Conservation (phyloP, 2,113 vertebrate species). For the Strigops habroptila region DNA sequence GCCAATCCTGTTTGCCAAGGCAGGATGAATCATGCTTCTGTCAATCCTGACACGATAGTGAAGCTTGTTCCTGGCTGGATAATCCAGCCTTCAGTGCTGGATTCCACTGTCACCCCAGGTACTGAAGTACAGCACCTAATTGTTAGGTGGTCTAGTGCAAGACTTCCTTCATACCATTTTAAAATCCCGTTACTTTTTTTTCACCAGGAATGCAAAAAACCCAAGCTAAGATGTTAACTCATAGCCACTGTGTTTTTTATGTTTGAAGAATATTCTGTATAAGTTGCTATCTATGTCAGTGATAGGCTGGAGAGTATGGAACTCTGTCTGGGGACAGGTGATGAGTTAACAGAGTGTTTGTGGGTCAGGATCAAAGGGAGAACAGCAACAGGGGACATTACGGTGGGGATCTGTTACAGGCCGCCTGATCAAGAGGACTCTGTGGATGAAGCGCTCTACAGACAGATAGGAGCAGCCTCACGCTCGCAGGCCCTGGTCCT, state of each 20-base stretch:
- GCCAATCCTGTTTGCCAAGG: neutral
- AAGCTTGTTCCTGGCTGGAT: neutral
- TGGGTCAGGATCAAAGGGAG: no score
- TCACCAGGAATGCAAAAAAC: neutral
- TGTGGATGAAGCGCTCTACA: no score
- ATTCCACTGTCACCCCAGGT: neutral
- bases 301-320: no score
- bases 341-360: no score
- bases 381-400: no score
- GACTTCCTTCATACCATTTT: neutral
- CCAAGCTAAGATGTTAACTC: neutral
- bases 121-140: neutral
- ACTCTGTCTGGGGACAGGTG: no score
- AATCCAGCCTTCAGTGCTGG: neutral
- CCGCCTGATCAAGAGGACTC: no score
- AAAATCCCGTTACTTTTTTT: neutral
- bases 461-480: no score
- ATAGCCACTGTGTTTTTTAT: neutral
- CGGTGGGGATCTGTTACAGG: no score
- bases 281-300: no score
- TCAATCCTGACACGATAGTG: neutral
- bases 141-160: accelerated
- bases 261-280: neutral
- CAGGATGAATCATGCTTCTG: neutral
- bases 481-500: no score